phyloP scores from a whole-genome alignment of 2,888 invertebrate species.

The Agonopterix arenella region DNA sequence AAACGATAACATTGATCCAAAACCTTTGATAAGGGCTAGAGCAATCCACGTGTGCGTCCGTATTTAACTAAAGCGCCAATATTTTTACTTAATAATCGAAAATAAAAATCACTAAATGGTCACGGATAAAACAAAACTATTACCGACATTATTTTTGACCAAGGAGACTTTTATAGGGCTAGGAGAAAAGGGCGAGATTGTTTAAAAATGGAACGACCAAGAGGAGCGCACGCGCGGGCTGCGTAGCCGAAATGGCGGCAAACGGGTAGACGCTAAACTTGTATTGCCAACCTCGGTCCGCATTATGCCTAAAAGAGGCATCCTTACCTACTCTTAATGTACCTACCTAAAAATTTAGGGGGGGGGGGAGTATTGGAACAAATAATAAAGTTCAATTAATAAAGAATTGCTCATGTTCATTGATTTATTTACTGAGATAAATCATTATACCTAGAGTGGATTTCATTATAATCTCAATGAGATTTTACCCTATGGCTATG shows the following conservation, averaged over 20 bases:
- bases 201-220: neutral
- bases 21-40: slow-evolving; percentile 2
- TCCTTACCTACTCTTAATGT: slow-evolving; percentile 22
- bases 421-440: too few relatives aligned
- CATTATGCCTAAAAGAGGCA: slow-evolving; percentile 48
- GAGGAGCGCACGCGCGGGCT: slow-evolving; percentile 37
- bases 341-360: slow-evolving; percentile 5
- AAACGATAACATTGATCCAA: slow-evolving; percentile 14
- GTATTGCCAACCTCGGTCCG: slow-evolving; percentile 32
- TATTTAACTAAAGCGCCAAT: too few relatives aligned
- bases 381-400: too few relatives aligned
- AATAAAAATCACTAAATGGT: too few relatives aligned
- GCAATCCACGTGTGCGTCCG: neutral
- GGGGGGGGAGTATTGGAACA: too few relatives aligned
- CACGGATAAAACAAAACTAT: neutral
- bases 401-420: too few relatives aligned
- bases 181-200: neutral
- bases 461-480: too few relatives aligned
- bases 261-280: slow-evolving; percentile 25
- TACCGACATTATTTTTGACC: neutral
- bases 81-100: too few relatives aligned
- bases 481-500: too few relatives aligned
- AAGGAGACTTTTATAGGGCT: neutral
- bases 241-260: slow-evolving; percentile 47
- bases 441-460: too few relatives aligned